Base-by-base conservation (phyloP, 1,140 invertebrate genomes). In the Penaeus indicus region DNA sequence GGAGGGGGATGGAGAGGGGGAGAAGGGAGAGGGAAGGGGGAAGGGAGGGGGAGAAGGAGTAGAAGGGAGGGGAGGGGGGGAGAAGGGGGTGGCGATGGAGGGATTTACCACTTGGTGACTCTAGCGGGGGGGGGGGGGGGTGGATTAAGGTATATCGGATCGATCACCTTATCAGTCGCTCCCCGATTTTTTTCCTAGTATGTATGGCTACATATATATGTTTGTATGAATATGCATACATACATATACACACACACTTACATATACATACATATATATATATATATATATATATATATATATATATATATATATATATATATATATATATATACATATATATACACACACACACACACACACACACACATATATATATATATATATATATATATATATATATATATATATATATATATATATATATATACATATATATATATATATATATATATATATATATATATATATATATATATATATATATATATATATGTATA, bases 281-380 rank as follows among this genome's bases (percentile, higher is more conserved):
- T 25, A 72, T 72, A n/a, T 72, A n/a, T 72, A 72, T 72, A 72
- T 72, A n/a, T 72, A 72, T 72, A 72, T 72, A 19, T 25, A 3
- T 4, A 72, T 72, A 72, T 72, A 72, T 72, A 72, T 72, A 72
- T 72, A 72, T 72, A 72, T 72, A 72, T 72, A 72, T 72, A 72
- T 25, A 25, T 72, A 72, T 72, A 3, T 72, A 22, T 72, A 72
- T 72, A n/a, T 72, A 72, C 22, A 72, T 27, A 72, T 27, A 25
- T 27, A 72, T 27, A 25, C 7, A 72, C 22, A 72, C 22, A 72
- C 22, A 72, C 22, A n/a, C 22, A 72, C 22, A 72, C 22, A 72
- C 22, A 72, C 22, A 72, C 22, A 72, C 22, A 72, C 3, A 25
- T 72, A 72, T 18, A 72, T 72, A 72, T n/a, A 22, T 22, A 72